Evolutionary conservation across 2,888 invertebrate species (phyloP).

Genomic region (Pyralis farinalis): DNA sequence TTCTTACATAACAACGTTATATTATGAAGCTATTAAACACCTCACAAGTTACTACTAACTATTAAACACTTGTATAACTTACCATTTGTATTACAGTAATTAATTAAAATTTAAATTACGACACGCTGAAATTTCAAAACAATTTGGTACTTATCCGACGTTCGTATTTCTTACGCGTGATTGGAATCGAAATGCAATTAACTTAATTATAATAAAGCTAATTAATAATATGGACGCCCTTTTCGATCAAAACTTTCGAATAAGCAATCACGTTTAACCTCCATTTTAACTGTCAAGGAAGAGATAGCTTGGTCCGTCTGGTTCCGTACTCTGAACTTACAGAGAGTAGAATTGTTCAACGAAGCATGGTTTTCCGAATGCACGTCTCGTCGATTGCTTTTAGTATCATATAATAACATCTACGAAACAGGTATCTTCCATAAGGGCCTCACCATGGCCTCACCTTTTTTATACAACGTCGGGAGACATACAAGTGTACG

Average conservation of each 20-base stretch:
- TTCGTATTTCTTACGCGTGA: background rate
- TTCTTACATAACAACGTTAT: no score
- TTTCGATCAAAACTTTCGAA: constrained; percentile 22
- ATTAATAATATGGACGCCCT: constrained; percentile 10
- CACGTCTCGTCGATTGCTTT: no score
- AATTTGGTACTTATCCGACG: background rate
- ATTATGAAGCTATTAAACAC: no score
- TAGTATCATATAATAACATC: no score
- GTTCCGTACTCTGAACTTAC: background rate
- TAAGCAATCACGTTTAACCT: constrained; percentile 19
- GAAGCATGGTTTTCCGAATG: no score
- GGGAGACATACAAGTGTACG: no score
- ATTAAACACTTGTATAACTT: no score
- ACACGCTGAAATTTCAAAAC: background rate
- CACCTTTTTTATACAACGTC: no score
- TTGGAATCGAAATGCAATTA: background rate
- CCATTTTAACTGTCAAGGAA: constrained; percentile 10
- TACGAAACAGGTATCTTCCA: no score
- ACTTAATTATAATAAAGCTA: constrained; percentile 18
- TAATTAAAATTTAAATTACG: background rate
- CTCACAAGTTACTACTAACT: background rate
- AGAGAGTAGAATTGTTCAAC: no score
- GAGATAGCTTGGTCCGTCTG: background rate
- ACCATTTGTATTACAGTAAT: background rate
- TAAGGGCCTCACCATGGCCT: no score